Percentiles rank a stretch among this genome's conserved stretches.
Conservation (phyloP, 2,113 vertebrate species). For the Psophia crepitans region DNA sequence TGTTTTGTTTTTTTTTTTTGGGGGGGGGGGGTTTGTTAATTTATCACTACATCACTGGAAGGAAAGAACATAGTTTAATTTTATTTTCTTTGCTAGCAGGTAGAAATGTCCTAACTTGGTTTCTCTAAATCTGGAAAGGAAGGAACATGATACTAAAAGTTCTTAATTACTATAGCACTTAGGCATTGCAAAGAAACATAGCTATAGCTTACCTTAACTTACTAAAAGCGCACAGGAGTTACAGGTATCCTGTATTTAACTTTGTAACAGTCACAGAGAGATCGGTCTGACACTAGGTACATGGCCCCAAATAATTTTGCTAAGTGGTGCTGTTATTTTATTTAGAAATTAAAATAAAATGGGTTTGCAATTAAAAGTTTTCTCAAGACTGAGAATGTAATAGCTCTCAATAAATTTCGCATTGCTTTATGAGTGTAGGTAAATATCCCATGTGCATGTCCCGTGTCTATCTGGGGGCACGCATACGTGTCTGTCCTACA, state of each 20-base stretch:
- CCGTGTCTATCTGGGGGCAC: background rate
- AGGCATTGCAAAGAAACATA: background rate
- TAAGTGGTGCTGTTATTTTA: background rate
- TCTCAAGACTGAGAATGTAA: background rate
- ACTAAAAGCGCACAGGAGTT: background rate
- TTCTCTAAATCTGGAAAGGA: background rate
- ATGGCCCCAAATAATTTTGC: background rate
- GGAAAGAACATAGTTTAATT: background rate
- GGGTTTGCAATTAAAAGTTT: background rate
- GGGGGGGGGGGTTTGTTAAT: too few species aligned
- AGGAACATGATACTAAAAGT: background rate
- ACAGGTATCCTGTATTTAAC: background rate
- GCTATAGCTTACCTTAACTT: background rate
- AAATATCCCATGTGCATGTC: background rate
- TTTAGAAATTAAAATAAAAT: background rate
- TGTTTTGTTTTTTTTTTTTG: background rate
- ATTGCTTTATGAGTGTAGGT: background rate
- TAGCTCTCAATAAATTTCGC: background rate
- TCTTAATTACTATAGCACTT: background rate
- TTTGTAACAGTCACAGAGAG: background rate
- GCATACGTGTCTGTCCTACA: rapidly evolving
- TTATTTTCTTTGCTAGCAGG: background rate
- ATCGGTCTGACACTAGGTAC: background rate
- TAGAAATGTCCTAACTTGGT: background rate
- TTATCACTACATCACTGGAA: background rate